Evolutionary conservation across 1,140 invertebrate genomes (phyloP), one percentile per base, ranked within the genome.

Genomic region (Drosophila truncata): DNA sequence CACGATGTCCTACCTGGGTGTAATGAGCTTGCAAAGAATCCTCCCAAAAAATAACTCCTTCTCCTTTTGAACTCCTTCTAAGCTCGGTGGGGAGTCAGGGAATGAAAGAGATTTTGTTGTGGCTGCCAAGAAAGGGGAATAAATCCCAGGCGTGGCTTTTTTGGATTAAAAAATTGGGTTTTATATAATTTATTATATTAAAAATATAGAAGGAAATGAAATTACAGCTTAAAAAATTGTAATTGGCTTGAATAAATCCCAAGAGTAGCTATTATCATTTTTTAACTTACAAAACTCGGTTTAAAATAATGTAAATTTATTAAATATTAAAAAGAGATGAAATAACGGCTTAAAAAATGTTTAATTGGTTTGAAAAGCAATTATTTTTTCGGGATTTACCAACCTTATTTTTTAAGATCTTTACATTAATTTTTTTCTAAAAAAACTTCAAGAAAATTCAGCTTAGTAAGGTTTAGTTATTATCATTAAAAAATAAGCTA

Each of bases 1-100:
- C 39, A 91, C 88, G 60, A 80, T 91, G 76, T 92, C 91, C 54
- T 92, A 92, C 70, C 77, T 92, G 84, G 87, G 91, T 88, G 91
- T 92, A 92, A 92, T 82, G 71, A 73, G 72, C 69, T 64, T 62
- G 60, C 50, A 52, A 55, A 55, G 52, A 55, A 37, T 37, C 20
- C 18, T 8, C 4, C 73, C 47, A 23, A 41, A 54, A 64, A 35
- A 54, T 10, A 47, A n/a, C 41, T 49, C 61, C 73, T 79, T 27
- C 58, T 62, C 52, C 42, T 47, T 14, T n/a, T n/a, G 35, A 33
- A 7, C 20, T 41, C 11, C 65, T 29, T 27, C 20, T 20, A 6
- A 31, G 20, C 27, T 72, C 13, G 33, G 23, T 11, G 10, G 25
- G 11, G 13, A 10, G 14, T 9, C 59, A 58, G 83, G 62, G 59